A percentile compares a stretch with the other conserved stretches of the same genome.
phyloP scores from a whole-genome alignment of 2,113 vertebrate genomes.

The Tenebrosternarchus preto region DNA sequence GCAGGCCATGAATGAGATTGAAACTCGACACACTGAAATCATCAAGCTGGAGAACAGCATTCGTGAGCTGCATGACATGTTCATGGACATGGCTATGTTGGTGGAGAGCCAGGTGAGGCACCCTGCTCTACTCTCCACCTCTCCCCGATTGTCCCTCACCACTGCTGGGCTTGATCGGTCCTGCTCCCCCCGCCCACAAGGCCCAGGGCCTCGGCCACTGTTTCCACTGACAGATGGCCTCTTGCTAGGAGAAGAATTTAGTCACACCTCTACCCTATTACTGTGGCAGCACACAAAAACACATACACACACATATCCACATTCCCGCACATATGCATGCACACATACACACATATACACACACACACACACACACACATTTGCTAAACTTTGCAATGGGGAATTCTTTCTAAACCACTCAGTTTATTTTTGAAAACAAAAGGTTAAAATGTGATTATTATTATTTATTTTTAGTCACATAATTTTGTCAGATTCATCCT shows the following conservation, averaged over 20 bases:
- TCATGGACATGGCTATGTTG: slow-evolving; percentile 98
- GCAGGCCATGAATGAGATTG: slow-evolving; percentile 95
- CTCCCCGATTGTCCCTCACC: not conserved
- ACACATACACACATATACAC: too few relatives aligned
- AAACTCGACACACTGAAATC: slow-evolving; percentile 93
- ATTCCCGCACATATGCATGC: not conserved
- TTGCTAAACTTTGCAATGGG: too few relatives aligned
- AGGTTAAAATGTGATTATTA: slow-evolving; percentile 17
- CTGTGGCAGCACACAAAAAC: slow-evolving; percentile 15
- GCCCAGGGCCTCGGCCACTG: slow-evolving; percentile 11
- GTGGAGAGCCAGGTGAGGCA: slow-evolving; percentile 96
- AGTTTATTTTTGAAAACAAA: not conserved
- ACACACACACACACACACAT: not conserved
- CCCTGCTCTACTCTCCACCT: not conserved
- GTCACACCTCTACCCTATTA: slow-evolving; percentile 22
- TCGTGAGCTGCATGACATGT: slow-evolving; percentile 97
- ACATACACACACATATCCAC: slow-evolving; percentile 35
- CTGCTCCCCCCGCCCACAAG: not conserved
- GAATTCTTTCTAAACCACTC: not conserved
- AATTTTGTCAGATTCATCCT: not conserved
- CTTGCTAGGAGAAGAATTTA: slow-evolving; percentile 18
- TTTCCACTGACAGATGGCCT: slow-evolving; percentile 32
- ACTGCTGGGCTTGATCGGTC: not conserved
- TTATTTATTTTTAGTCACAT: not conserved
- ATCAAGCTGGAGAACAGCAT: slow-evolving; percentile 98